Percentiles rank a stretch among this genome's conserved stretches.
phyloP scores from a whole-genome alignment of 2,797 vertebrate genomes.

The Aselliscus stoliczkanus region DNA sequence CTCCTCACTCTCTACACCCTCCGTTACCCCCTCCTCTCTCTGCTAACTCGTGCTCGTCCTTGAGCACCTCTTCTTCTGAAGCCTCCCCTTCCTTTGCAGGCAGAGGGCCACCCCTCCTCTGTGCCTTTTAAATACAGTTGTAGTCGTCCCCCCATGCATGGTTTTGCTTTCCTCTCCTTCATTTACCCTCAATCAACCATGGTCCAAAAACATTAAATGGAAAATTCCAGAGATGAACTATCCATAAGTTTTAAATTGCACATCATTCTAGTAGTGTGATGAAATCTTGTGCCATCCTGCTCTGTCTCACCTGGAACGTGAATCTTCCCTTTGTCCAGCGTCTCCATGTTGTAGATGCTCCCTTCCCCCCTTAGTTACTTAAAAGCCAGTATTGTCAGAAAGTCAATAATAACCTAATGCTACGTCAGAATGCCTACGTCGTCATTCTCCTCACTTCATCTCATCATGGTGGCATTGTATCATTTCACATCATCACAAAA shows the following conservation, averaged over 20 bases:
- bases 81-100: not conserved
- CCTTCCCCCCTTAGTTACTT: not conserved
- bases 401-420: not conserved
- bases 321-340: not conserved
- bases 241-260: not conserved
- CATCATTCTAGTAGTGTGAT: not conserved
- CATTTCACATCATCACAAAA: not conserved
- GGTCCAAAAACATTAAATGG: not conserved
- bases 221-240: not conserved
- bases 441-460: not conserved
- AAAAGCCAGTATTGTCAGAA: not conserved
- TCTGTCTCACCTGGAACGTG: not conserved
- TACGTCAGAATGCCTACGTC: too few species aligned
- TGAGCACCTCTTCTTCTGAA: not conserved
- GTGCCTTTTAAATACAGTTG: not conserved
- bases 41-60: not conserved
- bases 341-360: not conserved
- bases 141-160: not conserved
- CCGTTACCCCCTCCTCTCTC: accelerated
- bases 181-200: not conserved
- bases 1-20: not conserved
- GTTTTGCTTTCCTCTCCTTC: not conserved
- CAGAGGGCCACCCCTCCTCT: not conserved
- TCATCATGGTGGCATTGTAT: not conserved
- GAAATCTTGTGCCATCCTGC: too few species aligned